Conservation (phyloP, 2,113 vertebrate genomes). For the Corythaixoides concolor region DNA sequence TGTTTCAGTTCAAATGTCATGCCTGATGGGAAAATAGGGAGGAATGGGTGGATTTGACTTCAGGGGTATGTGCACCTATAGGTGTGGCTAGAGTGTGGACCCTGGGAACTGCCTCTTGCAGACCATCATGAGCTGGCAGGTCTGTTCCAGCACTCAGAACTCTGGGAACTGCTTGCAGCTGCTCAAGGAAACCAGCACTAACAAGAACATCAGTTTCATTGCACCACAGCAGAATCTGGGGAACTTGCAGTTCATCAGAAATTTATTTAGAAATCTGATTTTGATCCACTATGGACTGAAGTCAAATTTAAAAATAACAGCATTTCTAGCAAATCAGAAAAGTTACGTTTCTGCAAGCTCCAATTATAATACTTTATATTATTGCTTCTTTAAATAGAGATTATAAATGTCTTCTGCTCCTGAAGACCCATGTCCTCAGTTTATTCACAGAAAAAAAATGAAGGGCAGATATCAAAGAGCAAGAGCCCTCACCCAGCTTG, state of each 20-base stretch:
- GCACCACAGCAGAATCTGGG: background rate
- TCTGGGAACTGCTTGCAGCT: background rate
- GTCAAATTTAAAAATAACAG: background rate
- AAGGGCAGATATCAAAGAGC: background rate
- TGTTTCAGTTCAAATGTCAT: background rate
- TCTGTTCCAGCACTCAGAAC: background rate
- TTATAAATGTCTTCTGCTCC: background rate
- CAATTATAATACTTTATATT: background rate
- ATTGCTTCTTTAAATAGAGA: background rate
- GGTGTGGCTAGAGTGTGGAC: background rate
- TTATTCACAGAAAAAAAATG: background rate
- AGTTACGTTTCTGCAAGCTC: background rate
- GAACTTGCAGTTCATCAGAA: slow-evolving; percentile 35
- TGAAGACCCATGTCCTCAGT: background rate
- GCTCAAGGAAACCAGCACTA: background rate
- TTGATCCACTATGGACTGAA: background rate
- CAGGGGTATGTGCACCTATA: background rate
- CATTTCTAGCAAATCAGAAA: background rate
- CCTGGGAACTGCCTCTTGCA: background rate
- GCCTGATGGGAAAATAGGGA: background rate
- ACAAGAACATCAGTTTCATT: background rate
- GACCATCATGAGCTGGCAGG: background rate
- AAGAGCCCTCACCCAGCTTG: background rate
- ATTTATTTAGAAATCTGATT: background rate
- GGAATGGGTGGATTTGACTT: background rate